Evolutionary conservation across 2,113 vertebrate species (phyloP).

Genomic region (Sigmodon hispidus): DNA sequence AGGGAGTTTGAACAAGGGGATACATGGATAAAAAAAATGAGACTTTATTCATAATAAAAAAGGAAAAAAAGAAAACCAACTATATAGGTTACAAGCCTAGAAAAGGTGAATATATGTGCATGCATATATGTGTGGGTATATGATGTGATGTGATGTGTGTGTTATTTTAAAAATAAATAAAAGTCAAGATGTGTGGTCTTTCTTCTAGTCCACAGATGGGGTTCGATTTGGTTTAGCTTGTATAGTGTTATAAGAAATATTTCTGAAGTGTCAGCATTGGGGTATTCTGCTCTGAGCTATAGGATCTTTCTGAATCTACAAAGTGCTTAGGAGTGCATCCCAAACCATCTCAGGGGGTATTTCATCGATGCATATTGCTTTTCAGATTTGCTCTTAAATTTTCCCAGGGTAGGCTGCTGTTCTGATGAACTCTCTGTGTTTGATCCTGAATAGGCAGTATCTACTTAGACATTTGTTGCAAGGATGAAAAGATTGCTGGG

Average conservation of each 20-base stretch:
- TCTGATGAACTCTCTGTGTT: not conserved
- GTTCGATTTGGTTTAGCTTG: not conserved
- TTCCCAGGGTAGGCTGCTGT: not conserved
- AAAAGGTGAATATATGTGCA: not conserved
- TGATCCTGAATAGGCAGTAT: not conserved
- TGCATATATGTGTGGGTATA: not conserved
- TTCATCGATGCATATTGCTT: not conserved
- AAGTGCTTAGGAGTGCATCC: not conserved
- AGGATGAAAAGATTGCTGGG: not conserved
- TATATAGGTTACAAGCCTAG: not conserved
- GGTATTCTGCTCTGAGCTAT: not conserved
- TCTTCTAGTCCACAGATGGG: not conserved
- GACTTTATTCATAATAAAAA: no score
- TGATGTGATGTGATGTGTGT: not conserved
- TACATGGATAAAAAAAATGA: no score
- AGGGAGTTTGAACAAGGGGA: no score
- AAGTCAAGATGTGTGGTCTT: not conserved
- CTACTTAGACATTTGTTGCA: not conserved
- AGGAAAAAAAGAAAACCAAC: conserved; percentile 23
- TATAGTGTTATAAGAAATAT: not conserved
- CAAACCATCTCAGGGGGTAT: not conserved
- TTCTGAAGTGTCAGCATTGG: not conserved
- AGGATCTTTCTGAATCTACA: not conserved
- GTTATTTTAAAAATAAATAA: not conserved
- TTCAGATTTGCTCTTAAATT: not conserved